Evolutionary conservation across 2,113 vertebrate species (phyloP).

Genomic region (Tragelaphus imberbis): DNA sequence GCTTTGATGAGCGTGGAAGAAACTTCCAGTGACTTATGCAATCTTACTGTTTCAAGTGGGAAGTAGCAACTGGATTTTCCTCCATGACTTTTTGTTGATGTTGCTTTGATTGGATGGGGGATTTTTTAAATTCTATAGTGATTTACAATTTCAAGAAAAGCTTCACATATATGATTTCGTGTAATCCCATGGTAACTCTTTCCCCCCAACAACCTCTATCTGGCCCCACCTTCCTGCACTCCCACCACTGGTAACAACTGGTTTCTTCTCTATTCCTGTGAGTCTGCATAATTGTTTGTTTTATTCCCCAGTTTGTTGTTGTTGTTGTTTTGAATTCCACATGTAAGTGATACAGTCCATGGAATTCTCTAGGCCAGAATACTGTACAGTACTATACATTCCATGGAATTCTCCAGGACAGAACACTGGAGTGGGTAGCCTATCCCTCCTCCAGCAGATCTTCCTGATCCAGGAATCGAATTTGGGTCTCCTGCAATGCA

Average conservation of each 20-base stretch:
- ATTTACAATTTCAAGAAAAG: neutral
- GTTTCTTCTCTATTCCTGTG: neutral
- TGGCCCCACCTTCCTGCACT: neutral
- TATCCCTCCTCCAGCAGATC: neutral
- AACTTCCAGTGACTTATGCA: neutral
- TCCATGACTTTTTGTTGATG: neutral
- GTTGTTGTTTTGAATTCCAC: neutral
- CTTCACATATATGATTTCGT: accelerated
- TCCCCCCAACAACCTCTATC: neutral
- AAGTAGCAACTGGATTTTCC: neutral
- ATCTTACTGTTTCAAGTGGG: neutral
- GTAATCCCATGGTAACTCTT: neutral
- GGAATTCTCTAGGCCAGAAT: neutral
- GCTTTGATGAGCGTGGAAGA: neutral
- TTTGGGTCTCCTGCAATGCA: neutral
- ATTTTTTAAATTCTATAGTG: neutral
- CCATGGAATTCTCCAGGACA: neutral
- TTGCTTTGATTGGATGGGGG: neutral
- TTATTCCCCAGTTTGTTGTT: neutral
- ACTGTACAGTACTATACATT: neutral
- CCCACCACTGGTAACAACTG: neutral
- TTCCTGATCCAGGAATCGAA: neutral
- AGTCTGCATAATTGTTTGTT: neutral
- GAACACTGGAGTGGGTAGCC: neutral
- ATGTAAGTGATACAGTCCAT: neutral